Evolutionary conservation across 2,888 invertebrate genomes (phyloP).

Genomic region (Drosophila borborema): DNA sequence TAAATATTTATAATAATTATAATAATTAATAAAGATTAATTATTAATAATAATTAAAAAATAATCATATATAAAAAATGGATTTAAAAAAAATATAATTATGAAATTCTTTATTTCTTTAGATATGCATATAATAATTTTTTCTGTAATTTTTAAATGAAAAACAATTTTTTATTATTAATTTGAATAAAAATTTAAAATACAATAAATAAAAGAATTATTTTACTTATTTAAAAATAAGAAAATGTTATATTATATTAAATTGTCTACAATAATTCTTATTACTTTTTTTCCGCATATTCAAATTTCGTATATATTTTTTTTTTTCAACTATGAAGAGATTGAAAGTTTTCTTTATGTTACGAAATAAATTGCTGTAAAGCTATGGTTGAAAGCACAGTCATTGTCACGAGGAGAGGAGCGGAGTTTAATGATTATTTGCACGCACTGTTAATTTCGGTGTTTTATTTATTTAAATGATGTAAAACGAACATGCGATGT

Average conservation of each 20-base stretch:
- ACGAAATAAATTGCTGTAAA: not conserved
- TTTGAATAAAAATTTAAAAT: too few species aligned
- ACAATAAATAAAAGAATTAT: too few species aligned
- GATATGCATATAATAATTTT: too few species aligned
- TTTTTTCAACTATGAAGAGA: not conserved
- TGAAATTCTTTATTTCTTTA: too few species aligned
- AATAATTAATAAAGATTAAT: too few species aligned
- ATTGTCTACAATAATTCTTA: not conserved
- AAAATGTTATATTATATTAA: not conserved
- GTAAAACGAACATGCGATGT: slow-evolving; percentile 58
- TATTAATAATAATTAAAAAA: too few species aligned
- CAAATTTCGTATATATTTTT: not conserved
- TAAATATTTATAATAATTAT: not conserved
- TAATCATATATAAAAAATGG: not conserved
- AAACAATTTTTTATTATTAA: too few species aligned
- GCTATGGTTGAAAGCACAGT: not conserved
- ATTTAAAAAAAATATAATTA: not conserved
- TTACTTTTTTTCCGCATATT: not conserved
- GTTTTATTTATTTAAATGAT: slow-evolving; percentile 60
- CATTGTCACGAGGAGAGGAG: not conserved
- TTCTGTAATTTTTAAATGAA: too few species aligned
- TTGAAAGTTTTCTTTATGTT: not conserved
- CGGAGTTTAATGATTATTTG: slow-evolving; percentile 12
- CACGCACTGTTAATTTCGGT: slow-evolving; percentile 7
- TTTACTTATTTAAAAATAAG: too few species aligned